These are phyloP conservation scores for Diabrotica undecimpunctata DNA, from an alignment of 1,140 invertebrate genomes.

Conservation along the genomic window DNA sequence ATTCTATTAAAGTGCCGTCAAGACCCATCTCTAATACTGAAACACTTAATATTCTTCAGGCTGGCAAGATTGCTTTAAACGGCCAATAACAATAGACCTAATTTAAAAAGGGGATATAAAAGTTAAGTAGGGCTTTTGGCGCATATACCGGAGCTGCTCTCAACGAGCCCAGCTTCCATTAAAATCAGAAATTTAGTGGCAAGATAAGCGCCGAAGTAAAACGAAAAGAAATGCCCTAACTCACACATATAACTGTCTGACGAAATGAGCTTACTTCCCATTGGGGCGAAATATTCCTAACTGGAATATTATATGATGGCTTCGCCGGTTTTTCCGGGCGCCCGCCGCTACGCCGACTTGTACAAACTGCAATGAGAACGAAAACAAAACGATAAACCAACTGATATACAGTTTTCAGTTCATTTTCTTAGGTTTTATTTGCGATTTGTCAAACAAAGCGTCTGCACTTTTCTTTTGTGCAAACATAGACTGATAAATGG, in stretches of 20 bases:
- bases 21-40: too few species aligned
- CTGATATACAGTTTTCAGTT: constrained; percentile 39
- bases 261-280: constrained; percentile 43
- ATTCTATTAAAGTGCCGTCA: too few species aligned
- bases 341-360: constrained; percentile 28
- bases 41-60: constrained; percentile 39
- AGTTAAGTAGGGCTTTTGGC: constrained; percentile 39
- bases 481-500: constrained; percentile 28
- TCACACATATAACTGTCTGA: constrained; percentile 45
- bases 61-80: constrained; percentile 40
- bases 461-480: constrained; percentile 32
- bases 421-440: constrained; percentile 41
- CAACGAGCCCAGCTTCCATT: constrained; percentile 36
- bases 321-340: constrained; percentile 35
- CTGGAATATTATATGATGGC: constrained; percentile 39
- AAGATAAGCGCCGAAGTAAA: constrained; percentile 45
- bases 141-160: constrained; percentile 29
- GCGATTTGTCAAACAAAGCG: constrained; percentile 37
- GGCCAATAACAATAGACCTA: constrained; percentile 43
- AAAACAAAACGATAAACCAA: constrained; percentile 45
- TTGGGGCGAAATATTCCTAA: constrained; percentile 40
- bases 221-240: constrained; percentile 45
- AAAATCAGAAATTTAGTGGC: constrained; percentile 47
- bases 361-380: constrained; percentile 38
- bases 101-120: constrained; percentile 41